Evolutionary conservation across 2,888 invertebrate genomes (phyloP).

Genomic region (Drosophila antonietae): DNA sequence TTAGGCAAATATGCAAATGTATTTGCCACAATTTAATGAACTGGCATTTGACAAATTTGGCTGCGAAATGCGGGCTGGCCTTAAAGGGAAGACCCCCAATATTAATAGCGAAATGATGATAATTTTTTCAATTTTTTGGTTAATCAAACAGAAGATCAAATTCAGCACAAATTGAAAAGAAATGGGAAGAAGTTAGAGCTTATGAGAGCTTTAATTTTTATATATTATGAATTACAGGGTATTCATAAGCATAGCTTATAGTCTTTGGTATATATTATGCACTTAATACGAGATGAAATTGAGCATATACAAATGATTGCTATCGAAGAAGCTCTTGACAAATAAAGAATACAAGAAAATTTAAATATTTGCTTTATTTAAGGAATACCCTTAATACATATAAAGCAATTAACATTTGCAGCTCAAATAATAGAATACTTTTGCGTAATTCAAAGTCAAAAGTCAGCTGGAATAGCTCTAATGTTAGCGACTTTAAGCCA

Average conservation of each 20-base stretch:
- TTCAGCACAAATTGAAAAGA: background rate
- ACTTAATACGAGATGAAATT: background rate
- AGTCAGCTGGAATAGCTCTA: background rate
- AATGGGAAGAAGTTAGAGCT: too few relatives aligned
- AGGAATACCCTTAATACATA: background rate
- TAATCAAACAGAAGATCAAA: background rate
- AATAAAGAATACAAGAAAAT: background rate
- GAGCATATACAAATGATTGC: background rate
- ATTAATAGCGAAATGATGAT: conserved; percentile 31
- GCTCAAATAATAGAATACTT: background rate
- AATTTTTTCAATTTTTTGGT: conserved; percentile 1
- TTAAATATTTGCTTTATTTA: too few relatives aligned
- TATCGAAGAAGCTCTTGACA: background rate
- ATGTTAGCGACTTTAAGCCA: background rate
- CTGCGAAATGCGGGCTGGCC: background rate
- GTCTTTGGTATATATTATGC: background rate
- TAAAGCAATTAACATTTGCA: background rate
- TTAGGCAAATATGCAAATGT: conserved; percentile 20
- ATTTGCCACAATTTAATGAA: conserved; percentile 21
- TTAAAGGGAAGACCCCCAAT: conserved; percentile 21
- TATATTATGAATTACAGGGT: conserved; percentile 12
- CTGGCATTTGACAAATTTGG: conserved; percentile 38
- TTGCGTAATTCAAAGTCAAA: background rate
- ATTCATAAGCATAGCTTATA: background rate
- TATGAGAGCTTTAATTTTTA: too few relatives aligned